These are phyloP conservation scores for Abrostola triplasia DNA, from an alignment of 2,888 invertebrate species.

Conservation along the genomic window DNA sequence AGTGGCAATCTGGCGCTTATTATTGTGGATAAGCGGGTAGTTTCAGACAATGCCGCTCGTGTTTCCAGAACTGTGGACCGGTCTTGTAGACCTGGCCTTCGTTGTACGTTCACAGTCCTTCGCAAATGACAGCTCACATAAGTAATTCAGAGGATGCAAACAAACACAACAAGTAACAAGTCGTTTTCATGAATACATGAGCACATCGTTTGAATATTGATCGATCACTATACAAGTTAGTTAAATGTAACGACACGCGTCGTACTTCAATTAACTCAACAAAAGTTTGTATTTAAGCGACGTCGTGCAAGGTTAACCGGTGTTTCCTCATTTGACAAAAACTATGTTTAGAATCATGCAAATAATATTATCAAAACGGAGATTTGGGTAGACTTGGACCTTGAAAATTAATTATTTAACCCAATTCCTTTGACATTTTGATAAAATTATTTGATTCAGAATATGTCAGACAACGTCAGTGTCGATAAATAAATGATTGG, in stretches of 20 bases:
- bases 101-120: constrained; percentile 66
- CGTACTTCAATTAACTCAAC: constrained; percentile 44
- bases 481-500: too few relatives aligned
- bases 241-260: constrained; percentile 47
- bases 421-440: constrained; percentile 40
- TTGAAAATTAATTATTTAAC: constrained; percentile 29
- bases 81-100: constrained; percentile 63
- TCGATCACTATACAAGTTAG: constrained; percentile 51
- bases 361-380: constrained; percentile 39
- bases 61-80: constrained; percentile 70
- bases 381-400: constrained; percentile 44
- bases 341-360: constrained; percentile 42
- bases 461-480: too few relatives aligned
- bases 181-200: constrained; percentile 74
- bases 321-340: constrained; percentile 61
- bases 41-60: constrained; percentile 67
- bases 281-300: constrained; percentile 56
- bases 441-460: constrained; percentile 21
- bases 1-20: constrained; percentile 74
- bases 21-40: constrained; percentile 70
- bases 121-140: constrained; percentile 72
- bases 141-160: constrained; percentile 73
- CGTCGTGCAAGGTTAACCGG: constrained; percentile 59
- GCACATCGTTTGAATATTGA: constrained; percentile 56
- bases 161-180: constrained; percentile 71